A percentile compares a stretch with the other conserved stretches of the same genome.
Conservation (phyloP, 1,140 invertebrate genomes). For the Druon quercuslanigerum region DNA sequence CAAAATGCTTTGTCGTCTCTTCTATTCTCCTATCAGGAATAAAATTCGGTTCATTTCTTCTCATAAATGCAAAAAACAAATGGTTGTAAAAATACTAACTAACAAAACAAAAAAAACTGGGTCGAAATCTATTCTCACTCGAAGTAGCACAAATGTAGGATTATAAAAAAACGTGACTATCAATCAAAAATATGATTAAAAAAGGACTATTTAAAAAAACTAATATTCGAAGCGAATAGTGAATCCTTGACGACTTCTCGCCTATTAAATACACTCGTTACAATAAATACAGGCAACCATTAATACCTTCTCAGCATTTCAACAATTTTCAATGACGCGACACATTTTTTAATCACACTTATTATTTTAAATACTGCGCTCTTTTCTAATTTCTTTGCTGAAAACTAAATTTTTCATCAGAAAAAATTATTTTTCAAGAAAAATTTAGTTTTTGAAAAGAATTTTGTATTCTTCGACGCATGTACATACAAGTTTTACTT, state of each 20-base stretch:
- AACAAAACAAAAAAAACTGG: neutral
- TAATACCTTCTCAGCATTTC: slow-evolving; percentile 11
- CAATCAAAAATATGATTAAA: too few species aligned
- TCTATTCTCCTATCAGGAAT: slow-evolving; percentile 25
- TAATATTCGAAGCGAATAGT: too few species aligned
- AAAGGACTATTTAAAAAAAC: too few species aligned
- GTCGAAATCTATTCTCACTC: slow-evolving; percentile 8
- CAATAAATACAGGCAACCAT: slow-evolving; percentile 31
- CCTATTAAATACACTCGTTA: slow-evolving; percentile 13
- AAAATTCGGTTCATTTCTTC: slow-evolving; percentile 15
- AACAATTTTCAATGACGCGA: slow-evolving; percentile 7
- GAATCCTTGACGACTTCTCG: too few species aligned
- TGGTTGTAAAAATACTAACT: slow-evolving; percentile 34
- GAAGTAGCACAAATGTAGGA: slow-evolving; percentile 7
- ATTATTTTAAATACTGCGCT: slow-evolving; percentile 11
- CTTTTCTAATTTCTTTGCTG: neutral
- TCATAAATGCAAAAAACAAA: slow-evolving; percentile 31
- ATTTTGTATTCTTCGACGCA: neutral
- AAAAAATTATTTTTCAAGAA: neutral
- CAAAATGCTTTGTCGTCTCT: slow-evolving; percentile 4
- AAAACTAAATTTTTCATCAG: neutral
- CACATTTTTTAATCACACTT: slow-evolving; percentile 11
- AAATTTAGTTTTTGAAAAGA: neutral
- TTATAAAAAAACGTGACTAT: neutral
- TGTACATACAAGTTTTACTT: slow-evolving; percentile 23